phyloP scores from a whole-genome alignment of 1,140 invertebrate species.

The Solen grandis region DNA sequence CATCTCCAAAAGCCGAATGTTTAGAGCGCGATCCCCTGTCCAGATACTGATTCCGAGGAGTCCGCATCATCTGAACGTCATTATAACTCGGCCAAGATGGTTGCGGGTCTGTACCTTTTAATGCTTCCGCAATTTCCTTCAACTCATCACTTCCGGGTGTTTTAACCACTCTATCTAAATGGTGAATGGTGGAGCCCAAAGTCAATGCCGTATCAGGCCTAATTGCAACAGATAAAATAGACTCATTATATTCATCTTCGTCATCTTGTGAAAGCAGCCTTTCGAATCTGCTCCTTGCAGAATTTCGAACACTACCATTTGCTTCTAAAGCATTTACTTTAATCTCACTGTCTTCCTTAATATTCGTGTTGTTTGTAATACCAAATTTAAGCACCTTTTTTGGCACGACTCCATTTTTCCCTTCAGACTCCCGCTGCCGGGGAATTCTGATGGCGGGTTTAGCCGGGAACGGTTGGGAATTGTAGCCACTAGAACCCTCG shows the following conservation, averaged over 20 bases:
- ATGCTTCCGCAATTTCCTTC: slow-evolving; percentile 31
- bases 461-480: slow-evolving; percentile 37
- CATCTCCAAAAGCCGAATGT: too few relatives aligned
- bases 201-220: slow-evolving; percentile 48
- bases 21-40: slow-evolving; percentile 9
- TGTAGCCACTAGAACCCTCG: not conserved
- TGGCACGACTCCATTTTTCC: too few relatives aligned
- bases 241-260: slow-evolving; percentile 37
- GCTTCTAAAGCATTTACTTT: too few relatives aligned
- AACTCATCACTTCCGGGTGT: slow-evolving; percentile 30
- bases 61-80: slow-evolving; percentile 41
- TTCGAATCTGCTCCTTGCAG: too few relatives aligned
- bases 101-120: slow-evolving; percentile 10
- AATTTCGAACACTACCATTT: too few relatives aligned
- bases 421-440: not conserved
- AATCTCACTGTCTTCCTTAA: not conserved
- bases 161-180: slow-evolving; percentile 23
- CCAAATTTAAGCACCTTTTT: not conserved
- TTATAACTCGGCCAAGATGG: slow-evolving; percentile 46
- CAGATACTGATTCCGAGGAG: not conserved
- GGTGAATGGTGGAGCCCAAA: slow-evolving; percentile 35
- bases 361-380: not conserved
- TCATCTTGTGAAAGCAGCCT: not conserved
- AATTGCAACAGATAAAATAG: slow-evolving; percentile 33
- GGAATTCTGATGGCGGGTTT: slow-evolving; percentile 23